These are phyloP conservation scores for Neoniphon sammara DNA, from an alignment of 2,797 vertebrate species.

Conservation along the genomic window DNA sequence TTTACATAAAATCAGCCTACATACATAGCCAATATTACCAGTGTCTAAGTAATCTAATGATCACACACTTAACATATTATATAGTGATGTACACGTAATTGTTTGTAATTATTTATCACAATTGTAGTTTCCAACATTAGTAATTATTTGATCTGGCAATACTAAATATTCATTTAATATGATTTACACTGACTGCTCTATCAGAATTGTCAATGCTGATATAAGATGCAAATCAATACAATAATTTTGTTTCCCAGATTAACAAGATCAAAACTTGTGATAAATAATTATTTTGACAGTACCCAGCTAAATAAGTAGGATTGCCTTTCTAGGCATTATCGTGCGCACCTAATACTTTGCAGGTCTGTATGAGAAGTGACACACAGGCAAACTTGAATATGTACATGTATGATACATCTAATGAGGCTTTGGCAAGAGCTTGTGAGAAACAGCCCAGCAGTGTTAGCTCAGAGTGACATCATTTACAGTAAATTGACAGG, in stretches of 20 bases:
- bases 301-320: background rate
- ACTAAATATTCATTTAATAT: background rate
- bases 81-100: conserved; percentile 1
- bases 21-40: background rate
- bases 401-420: background rate
- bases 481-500: conserved; percentile 35
- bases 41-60: background rate
- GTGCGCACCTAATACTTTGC: background rate
- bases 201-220: background rate
- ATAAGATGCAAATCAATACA: too few relatives aligned
- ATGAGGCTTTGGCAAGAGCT: background rate
- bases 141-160: background rate
- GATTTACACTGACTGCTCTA: background rate
- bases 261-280: background rate
- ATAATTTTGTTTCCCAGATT: too few relatives aligned
- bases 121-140: background rate
- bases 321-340: background rate
- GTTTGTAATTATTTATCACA: background rate
- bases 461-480: conserved; percentile 17
- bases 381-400: conserved; percentile 6
- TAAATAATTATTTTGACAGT: background rate
- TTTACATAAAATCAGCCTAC: conserved; percentile 11
- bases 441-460: conserved; percentile 8
- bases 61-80: background rate
- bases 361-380: conserved; percentile 24